Conservation (phyloP, 2,797 vertebrate species). For the Pseudomugil tenellus region DNA sequence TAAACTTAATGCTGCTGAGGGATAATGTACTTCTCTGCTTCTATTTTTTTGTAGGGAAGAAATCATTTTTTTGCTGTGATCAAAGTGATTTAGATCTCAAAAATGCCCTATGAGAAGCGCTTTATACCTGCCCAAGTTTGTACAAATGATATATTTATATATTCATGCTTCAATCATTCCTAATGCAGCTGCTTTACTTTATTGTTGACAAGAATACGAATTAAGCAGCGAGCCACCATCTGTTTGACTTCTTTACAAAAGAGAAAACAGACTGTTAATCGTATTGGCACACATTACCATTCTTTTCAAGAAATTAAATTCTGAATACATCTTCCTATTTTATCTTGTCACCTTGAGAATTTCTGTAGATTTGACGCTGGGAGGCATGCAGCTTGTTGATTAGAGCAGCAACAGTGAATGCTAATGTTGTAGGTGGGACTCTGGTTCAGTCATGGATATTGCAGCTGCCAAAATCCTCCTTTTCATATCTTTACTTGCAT, state of each 20-base stretch:
- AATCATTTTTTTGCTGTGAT: background rate
- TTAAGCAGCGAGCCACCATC: background rate
- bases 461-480: slow-evolving; percentile 36
- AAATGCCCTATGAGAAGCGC: background rate
- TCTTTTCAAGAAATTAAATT: slow-evolving; percentile 76
- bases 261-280: slow-evolving; percentile 36
- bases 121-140: background rate
- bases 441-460: slow-evolving; percentile 46
- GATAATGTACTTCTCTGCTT: background rate
- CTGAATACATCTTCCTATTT: slow-evolving; percentile 66
- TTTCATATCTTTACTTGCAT: slow-evolving; percentile 10
- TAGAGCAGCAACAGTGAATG: slow-evolving; percentile 80
- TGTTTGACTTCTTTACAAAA: slow-evolving; percentile 11
- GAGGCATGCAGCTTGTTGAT: slow-evolving; percentile 83
- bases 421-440: slow-evolving; percentile 72
- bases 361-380: slow-evolving; percentile 81
- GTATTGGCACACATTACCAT: slow-evolving; percentile 41
- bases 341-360: slow-evolving; percentile 80
- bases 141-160: background rate
- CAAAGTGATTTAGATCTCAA: background rate
- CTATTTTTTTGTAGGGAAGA: slow-evolving; percentile 1
- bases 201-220: background rate
- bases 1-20: slow-evolving; percentile 10
- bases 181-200: background rate
- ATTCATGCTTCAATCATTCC: background rate